Conservation (phyloP, 2,888 invertebrate genomes). For the Abrostola tripartita region DNA sequence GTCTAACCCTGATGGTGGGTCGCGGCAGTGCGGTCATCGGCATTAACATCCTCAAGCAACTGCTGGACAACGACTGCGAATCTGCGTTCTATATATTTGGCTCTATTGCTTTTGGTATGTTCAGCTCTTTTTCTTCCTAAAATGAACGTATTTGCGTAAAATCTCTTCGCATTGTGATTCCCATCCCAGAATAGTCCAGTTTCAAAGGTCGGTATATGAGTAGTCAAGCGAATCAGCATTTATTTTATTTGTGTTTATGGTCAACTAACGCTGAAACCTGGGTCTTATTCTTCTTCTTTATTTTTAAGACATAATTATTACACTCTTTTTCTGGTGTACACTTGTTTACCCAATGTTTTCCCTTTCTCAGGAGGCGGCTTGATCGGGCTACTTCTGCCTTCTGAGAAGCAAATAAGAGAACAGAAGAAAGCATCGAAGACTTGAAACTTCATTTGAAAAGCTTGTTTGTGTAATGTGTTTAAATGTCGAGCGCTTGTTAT, state of each 20-base stretch:
- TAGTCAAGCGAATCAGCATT: too few relatives aligned
- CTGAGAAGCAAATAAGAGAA: conserved; percentile 58
- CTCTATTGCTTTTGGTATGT: conserved; percentile 78
- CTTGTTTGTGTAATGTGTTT: not conserved
- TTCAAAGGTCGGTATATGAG: too few relatives aligned
- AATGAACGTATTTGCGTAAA: too few relatives aligned
- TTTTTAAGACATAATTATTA: not conserved
- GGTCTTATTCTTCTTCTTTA: too few relatives aligned
- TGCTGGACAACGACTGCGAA: conserved; percentile 89
- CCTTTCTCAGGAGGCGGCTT: conserved; percentile 73
- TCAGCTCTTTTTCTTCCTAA: too few relatives aligned
- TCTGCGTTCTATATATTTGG: conserved; percentile 89
- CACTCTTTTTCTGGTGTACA: not conserved
- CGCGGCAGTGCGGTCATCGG: conserved; percentile 89
- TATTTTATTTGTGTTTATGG: too few relatives aligned
- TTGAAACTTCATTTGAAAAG: conserved; percentile 9
- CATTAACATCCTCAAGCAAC: conserved; percentile 88
- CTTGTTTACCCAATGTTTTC: conserved; percentile 11
- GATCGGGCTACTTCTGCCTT: conserved; percentile 72
- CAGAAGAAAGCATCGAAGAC: conserved; percentile 47
- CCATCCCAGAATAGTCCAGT: too few relatives aligned
- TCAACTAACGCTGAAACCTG: too few relatives aligned
- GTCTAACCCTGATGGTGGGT: conserved; percentile 89
- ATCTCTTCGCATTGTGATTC: too few relatives aligned
- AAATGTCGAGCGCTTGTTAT: not conserved